Percentiles rank a stretch among this genome's conserved stretches.
Conservation (phyloP, 2,888 invertebrate species). For the Prostheceraeus crozeri region DNA sequence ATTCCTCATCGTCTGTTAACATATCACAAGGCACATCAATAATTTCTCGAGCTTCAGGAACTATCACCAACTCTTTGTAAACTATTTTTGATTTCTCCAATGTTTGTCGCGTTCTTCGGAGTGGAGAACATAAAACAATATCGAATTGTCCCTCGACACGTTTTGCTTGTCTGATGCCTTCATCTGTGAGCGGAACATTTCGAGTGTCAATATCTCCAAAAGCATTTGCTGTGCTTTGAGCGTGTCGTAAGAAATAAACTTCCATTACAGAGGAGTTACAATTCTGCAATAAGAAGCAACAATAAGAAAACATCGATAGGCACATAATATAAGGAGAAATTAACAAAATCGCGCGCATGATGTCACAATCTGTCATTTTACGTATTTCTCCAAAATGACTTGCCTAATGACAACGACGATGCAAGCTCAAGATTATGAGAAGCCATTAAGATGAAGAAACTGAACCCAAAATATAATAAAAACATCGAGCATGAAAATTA, state of each 20-base stretch:
- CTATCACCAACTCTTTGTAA: neutral
- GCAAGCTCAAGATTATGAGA: no score
- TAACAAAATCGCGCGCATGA: no score
- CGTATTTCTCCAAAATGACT: no score
- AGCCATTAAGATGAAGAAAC: no score
- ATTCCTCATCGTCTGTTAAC: neutral
- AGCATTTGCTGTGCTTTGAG: conserved; percentile 24
- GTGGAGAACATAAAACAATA: conserved; percentile 24
- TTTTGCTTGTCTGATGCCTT: conserved; percentile 1
- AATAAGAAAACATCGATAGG: no score
- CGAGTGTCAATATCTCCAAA: neutral
- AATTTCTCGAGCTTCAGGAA: conserved; percentile 13
- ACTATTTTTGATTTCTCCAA: neutral
- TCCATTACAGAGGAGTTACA: no score
- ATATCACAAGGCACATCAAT: conserved; percentile 5
- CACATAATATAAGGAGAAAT: no score
- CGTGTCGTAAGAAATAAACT: conserved; percentile 27
- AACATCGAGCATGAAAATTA: no score
- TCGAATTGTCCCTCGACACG: conserved; percentile 10
- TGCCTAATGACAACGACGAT: no score
- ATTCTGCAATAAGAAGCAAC: no score
- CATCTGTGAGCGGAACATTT: conserved; percentile 19
- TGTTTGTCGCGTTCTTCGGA: conserved; percentile 19
- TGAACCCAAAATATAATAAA: no score
- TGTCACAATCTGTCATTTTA: no score